Conservation (phyloP, 1,140 invertebrate species). For the Bicyclus anynana region DNA sequence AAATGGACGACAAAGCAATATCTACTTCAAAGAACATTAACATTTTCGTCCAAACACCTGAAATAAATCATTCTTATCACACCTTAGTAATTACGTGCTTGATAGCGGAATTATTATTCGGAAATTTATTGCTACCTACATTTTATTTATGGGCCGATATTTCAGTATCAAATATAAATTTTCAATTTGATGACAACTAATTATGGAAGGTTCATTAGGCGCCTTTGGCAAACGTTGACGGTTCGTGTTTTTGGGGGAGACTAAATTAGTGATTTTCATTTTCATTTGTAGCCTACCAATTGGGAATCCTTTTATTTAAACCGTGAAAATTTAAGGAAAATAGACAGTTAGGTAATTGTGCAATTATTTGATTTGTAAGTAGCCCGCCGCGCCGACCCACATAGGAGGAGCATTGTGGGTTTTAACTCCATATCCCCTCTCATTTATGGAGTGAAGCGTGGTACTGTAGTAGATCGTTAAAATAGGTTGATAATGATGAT, state of each 20-base stretch:
- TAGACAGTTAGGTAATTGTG: not conserved
- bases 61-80: slow-evolving; percentile 21
- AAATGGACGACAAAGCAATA: not conserved
- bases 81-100: slow-evolving; percentile 17
- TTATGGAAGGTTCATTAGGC: slow-evolving; percentile 42
- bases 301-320: not conserved
- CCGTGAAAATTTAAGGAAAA: not conserved
- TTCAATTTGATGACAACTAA: slow-evolving; percentile 35
- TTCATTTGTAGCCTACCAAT: not conserved
- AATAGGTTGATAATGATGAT: no score
- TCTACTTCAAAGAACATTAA: not conserved
- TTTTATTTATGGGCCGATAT: slow-evolving; percentile 25
- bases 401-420: no score
- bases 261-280: not conserved
- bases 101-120: slow-evolving; percentile 24
- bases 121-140: slow-evolving; percentile 19
- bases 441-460: no score
- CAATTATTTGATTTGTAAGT: not conserved
- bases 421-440: no score
- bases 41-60: not conserved
- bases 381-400: not conserved
- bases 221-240: slow-evolving; percentile 38
- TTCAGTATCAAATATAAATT: slow-evolving; percentile 27
- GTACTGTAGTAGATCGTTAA: no score
- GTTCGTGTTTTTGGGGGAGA: slow-evolving; percentile 1